Percentiles rank a stretch among this genome's conserved stretches.
Conservation (phyloP, 2,113 vertebrate species). For the Lycocorax pyrrhopterus region DNA sequence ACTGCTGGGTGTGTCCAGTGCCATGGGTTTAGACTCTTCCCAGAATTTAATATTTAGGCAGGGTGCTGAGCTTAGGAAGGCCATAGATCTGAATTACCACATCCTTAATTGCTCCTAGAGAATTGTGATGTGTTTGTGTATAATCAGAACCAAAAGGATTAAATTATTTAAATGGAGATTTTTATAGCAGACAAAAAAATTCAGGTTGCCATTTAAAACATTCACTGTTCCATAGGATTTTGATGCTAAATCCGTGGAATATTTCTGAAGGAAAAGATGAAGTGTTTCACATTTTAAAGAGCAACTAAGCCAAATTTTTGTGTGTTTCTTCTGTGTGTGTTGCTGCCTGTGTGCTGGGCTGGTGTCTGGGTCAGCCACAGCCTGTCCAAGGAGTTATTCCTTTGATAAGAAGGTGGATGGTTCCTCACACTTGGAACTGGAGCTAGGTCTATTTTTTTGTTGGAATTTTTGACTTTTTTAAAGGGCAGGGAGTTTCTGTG, state of each 20-base stretch:
- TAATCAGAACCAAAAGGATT: background rate
- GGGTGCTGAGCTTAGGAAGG: background rate
- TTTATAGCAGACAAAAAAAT: background rate
- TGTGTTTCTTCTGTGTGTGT: background rate
- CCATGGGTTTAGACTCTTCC: background rate
- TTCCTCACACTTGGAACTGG: background rate
- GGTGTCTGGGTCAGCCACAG: background rate
- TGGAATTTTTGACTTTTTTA: background rate
- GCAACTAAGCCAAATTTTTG: background rate
- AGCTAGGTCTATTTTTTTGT: background rate
- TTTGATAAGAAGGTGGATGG: background rate
- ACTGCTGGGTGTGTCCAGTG: background rate
- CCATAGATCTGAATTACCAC: background rate
- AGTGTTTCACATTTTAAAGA: background rate
- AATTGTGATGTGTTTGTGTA: background rate
- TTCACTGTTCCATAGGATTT: background rate
- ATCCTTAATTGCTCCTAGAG: background rate
- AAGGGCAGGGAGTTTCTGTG: background rate
- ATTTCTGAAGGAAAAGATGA: background rate
- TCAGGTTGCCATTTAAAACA: background rate
- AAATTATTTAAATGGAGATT: background rate
- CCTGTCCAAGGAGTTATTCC: background rate
- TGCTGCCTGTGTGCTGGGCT: background rate
- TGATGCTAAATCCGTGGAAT: background rate
- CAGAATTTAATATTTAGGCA: background rate